Evolutionary conservation across 1,140 invertebrate species (phyloP).

Genomic region (Aphelinus certus): DNA sequence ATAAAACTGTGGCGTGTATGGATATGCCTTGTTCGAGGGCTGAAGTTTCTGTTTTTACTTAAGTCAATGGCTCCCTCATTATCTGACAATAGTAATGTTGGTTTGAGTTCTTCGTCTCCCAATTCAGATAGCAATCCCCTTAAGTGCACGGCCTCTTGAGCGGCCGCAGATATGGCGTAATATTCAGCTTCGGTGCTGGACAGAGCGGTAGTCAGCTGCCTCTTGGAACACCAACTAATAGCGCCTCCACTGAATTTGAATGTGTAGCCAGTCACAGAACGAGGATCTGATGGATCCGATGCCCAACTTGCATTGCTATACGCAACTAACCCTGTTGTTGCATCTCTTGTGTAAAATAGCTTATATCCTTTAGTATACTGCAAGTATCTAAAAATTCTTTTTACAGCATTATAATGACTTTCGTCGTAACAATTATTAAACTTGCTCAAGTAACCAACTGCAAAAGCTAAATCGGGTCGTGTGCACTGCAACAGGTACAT

Average conservation of each 20-base stretch:
- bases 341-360: background rate
- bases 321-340: background rate
- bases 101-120: background rate
- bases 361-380: background rate
- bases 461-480: background rate
- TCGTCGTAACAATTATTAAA: background rate
- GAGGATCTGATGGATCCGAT: conserved; percentile 14
- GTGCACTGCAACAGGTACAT: background rate
- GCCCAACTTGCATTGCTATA: conserved; percentile 37
- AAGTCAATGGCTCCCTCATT: conserved; percentile 52
- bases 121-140: background rate
- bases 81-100: conserved; percentile 27
- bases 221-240: conserved; percentile 49
- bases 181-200: conserved; percentile 57
- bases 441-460: background rate
- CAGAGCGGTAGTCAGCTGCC: conserved; percentile 44
- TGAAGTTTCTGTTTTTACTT: conserved; percentile 53
- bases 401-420: background rate
- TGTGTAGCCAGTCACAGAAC: conserved; percentile 34
- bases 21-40: conserved; percentile 59
- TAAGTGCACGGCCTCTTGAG: background rate
- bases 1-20: conserved; percentile 57
- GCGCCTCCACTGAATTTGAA: conserved; percentile 31
- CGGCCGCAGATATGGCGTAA: background rate
- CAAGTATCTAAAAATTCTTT: background rate